These are phyloP conservation scores for Leptura quadrifasciata DNA, from an alignment of 2,888 invertebrate species.

Conservation along the genomic window DNA sequence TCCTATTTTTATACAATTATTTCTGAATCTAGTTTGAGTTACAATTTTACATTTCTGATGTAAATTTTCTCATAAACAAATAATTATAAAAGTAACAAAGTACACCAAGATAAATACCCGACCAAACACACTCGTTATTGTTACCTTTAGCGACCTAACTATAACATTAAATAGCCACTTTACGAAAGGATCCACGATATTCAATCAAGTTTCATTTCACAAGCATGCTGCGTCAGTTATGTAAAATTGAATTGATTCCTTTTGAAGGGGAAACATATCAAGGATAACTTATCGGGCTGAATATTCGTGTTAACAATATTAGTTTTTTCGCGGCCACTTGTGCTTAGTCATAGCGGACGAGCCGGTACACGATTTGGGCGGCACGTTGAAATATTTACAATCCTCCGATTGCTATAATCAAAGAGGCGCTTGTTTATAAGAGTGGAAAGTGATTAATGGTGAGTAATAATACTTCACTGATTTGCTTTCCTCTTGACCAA, in stretches of 20 bases:
- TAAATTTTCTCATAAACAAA: too few species aligned
- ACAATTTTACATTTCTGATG: too few species aligned
- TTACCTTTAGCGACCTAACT: background rate
- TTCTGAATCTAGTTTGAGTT: too few species aligned
- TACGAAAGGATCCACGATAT: constrained; percentile 19
- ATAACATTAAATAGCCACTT: background rate
- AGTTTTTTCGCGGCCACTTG: constrained; percentile 62
- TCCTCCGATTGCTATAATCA: constrained; percentile 59
- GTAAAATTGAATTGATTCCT: constrained; percentile 43
- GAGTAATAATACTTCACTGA: constrained; percentile 53
- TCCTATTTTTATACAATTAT: too few species aligned
- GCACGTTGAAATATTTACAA: constrained; percentile 67
- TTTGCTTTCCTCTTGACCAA: constrained; percentile 38
- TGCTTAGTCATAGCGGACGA: constrained; percentile 61
- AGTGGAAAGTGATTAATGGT: constrained; percentile 61
- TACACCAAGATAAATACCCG: too few species aligned
- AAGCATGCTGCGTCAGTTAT: constrained; percentile 28
- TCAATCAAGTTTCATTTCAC: constrained; percentile 40
- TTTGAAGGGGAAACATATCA: constrained; percentile 43
- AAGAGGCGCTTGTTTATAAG: constrained; percentile 60
- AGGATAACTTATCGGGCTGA: constrained; percentile 48
- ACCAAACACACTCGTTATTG: background rate
- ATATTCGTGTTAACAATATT: constrained; percentile 61
- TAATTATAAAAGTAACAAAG: too few species aligned
- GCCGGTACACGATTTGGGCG: constrained; percentile 67